phyloP scores from a whole-genome alignment of 2,888 invertebrate species.

The Chesias legatella region DNA sequence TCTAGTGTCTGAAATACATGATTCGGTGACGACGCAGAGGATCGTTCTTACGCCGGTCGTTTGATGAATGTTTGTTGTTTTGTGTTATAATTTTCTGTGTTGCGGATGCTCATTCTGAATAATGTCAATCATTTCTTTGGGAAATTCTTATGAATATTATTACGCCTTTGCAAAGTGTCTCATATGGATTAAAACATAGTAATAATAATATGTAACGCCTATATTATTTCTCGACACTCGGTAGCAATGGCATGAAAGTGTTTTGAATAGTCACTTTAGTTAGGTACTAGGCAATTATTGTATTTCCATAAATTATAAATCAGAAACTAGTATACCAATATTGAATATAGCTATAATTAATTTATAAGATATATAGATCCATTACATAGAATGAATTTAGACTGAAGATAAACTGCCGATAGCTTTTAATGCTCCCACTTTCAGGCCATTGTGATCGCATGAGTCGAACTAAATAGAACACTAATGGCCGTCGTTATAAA shows the following conservation, averaged over 20 bases:
- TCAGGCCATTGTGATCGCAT: slow-evolving; percentile 15
- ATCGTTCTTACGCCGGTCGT: slow-evolving; percentile 60
- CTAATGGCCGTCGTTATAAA: neutral
- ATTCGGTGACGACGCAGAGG: slow-evolving; percentile 56
- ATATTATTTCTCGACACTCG: neutral
- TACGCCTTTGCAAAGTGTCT: slow-evolving; percentile 22
- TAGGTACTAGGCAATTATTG: slow-evolving; percentile 9
- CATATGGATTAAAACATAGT: slow-evolving; percentile 4
- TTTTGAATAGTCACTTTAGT: slow-evolving; percentile 11
- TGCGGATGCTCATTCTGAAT: slow-evolving; percentile 73
- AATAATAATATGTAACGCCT: slow-evolving; percentile 6
- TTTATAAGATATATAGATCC: no score
- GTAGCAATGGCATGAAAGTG: slow-evolving; percentile 20
- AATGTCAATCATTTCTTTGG: slow-evolving; percentile 78
- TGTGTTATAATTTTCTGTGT: slow-evolving; percentile 72
- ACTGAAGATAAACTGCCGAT: slow-evolving; percentile 19
- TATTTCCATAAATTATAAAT: slow-evolving; percentile 11
- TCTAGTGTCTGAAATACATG: slow-evolving; percentile 73
- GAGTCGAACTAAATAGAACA: no score
- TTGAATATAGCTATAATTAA: slow-evolving; percentile 3
- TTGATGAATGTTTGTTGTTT: slow-evolving; percentile 73
- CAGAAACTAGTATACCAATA: slow-evolving; percentile 14
- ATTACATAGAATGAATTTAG: slow-evolving; percentile 12
- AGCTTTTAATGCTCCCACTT: slow-evolving; percentile 13
- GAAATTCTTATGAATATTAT: slow-evolving; percentile 40